Conservation (phyloP, 1,140 invertebrate species). For the Aradophagus sp. region DNA sequence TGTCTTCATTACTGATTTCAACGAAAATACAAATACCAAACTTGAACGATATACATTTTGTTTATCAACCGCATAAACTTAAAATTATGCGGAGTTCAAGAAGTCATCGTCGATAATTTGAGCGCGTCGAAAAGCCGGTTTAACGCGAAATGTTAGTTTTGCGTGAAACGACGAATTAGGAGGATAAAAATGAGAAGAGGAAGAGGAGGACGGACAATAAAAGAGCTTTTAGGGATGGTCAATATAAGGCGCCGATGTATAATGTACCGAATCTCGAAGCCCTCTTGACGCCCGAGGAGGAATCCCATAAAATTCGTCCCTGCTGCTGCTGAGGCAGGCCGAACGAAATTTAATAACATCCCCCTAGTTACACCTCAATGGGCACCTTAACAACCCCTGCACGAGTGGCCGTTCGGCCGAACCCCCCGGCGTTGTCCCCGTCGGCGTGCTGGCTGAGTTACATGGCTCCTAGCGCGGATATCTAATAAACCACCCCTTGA, state of each 20-base stretch:
- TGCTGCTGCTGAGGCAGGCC: constrained; percentile 63
- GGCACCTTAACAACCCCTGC: constrained; percentile 75
- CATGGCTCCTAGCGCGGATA: constrained; percentile 61
- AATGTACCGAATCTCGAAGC: constrained; percentile 61
- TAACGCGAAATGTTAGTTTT: constrained; percentile 23
- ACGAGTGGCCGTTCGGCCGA: constrained; percentile 55
- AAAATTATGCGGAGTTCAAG: too few species aligned
- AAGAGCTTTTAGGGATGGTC: constrained; percentile 50
- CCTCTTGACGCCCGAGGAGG: constrained; percentile 58
- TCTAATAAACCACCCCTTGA: constrained; percentile 73
- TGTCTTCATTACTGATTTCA: too few species aligned
- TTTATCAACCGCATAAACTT: too few species aligned
- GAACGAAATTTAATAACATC: constrained; percentile 76
- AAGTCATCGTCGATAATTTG: too few species aligned
- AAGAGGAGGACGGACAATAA: constrained; percentile 19
- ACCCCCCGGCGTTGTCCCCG: constrained; percentile 61
- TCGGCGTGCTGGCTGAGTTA: constrained; percentile 34
- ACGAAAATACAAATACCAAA: too few species aligned
- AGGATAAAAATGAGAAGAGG: constrained; percentile 11
- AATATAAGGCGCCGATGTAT: constrained; percentile 45
- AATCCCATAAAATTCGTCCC: constrained; percentile 69
- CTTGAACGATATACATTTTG: too few species aligned
- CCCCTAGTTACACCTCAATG: constrained; percentile 76
- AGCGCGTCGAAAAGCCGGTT: too few species aligned
- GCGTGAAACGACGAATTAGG: constrained; percentile 11